These are phyloP conservation scores for Oreonectes daqikongensis DNA, from an alignment of 2,797 vertebrate genomes.

Conservation along the genomic window DNA sequence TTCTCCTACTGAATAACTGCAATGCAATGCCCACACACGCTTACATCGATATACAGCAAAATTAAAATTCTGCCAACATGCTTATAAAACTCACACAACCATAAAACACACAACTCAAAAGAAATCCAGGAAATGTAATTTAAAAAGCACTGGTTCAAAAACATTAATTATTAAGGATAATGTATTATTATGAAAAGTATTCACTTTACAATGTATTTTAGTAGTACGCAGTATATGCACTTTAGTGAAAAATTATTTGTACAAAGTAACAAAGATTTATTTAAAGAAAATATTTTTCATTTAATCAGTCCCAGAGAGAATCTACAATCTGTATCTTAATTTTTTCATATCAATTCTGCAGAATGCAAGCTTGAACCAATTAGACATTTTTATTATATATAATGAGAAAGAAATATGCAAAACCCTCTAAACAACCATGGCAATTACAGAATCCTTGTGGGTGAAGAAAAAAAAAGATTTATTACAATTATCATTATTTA, in stretches of 20 bases:
- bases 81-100: background rate
- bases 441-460: background rate
- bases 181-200: background rate
- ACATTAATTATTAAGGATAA: too few species aligned
- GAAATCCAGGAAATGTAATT: background rate
- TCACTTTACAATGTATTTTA: too few species aligned
- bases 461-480: too few species aligned
- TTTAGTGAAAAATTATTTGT: too few species aligned
- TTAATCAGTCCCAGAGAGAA: background rate
- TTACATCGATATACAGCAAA: background rate
- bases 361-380: background rate
- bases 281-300: background rate
- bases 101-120: background rate
- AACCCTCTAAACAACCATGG: background rate
- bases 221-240: too few species aligned
- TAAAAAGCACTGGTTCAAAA: background rate
- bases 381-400: background rate
- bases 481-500: background rate
- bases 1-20: background rate
- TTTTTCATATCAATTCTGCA: background rate
- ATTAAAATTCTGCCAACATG: constrained; percentile 12
- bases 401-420: background rate
- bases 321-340: background rate
- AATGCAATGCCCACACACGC: background rate
- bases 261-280: too few species aligned